phyloP scores from a whole-genome alignment of 2,113 vertebrate species.

The Spermophilus dauricus region DNA sequence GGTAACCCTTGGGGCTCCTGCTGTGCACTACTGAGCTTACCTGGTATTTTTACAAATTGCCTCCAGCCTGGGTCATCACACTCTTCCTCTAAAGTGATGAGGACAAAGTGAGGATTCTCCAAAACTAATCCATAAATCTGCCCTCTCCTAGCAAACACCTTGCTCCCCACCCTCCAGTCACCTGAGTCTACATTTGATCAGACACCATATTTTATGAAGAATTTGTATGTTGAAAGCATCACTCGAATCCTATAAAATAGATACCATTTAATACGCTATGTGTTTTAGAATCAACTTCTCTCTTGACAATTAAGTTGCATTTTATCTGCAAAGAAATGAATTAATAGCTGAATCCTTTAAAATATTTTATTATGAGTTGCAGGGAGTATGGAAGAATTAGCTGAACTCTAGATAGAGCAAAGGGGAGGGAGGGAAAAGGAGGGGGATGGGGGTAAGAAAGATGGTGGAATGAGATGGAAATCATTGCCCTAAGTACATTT shows the following conservation, averaged over 20 bases:
- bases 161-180: not conserved
- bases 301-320: slow-evolving; percentile 26
- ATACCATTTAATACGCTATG: not conserved
- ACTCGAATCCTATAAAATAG: not conserved
- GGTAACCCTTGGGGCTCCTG: not conserved
- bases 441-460: no score
- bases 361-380: not conserved
- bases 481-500: no score
- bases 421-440: no score
- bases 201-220: not conserved
- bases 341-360: not conserved
- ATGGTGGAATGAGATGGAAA: no score
- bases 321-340: slow-evolving; percentile 4
- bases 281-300: slow-evolving; percentile 38
- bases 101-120: not conserved
- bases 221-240: not conserved
- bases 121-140: not conserved
- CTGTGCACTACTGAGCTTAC: not conserved
- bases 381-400: no score
- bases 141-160: not conserved
- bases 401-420: no score
- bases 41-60: not conserved
- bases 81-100: not conserved
- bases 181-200: not conserved
- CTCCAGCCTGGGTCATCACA: not conserved